Base-by-base conservation (phyloP, 2,888 invertebrate species). In the Parnassius mnemosyne region DNA sequence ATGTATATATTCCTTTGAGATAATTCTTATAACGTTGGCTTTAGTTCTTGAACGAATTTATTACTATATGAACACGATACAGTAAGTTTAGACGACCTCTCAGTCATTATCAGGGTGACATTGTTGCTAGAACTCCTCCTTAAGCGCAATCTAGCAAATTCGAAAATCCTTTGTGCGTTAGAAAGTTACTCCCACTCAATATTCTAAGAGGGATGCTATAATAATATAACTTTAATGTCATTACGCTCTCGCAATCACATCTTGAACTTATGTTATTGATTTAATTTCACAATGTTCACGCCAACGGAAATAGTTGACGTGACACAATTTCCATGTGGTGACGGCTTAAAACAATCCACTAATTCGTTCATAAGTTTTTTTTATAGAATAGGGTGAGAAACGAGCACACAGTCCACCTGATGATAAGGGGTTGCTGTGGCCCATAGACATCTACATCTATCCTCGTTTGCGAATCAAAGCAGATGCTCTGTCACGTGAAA, bases 91-190 rank as follows among this genome's bases (percentile, higher is more conserved):
- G 78, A 83, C 81, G 79, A 79, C 75, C 77, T 77, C 77, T 73
- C 70, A 77, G 78, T 80, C 83, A 86, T 84, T 86, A 85, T 81
- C 85, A 85, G 87, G 88, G 87, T 89, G 88, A 88, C 87, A 78
- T 81, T 79, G 79, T 77, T 84, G 83, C 85, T 84, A 82, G 83
- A 89, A 89, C 83, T 88, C 87, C 75, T 69, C 77, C 75, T 69
- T 75, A 74, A 74, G 74, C 70, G 76, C 78, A 79, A 80, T 83
- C 79, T 80, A 72, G 66, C 67, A 66, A 66, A 79, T 80, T 79
- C 78, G 72, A 78, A 66, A 74, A 80, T 83, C 85, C 85, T 87
- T 81, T 83, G 87, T 87, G 85, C 84, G 80, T 85, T 83, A 81
- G 81, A 86, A 81, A 86, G 81, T 85, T 86, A 72, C 79, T 75